Base-by-base conservation (phyloP, 2,113 vertebrate species). In the Nothocercus nigrocapillus region DNA sequence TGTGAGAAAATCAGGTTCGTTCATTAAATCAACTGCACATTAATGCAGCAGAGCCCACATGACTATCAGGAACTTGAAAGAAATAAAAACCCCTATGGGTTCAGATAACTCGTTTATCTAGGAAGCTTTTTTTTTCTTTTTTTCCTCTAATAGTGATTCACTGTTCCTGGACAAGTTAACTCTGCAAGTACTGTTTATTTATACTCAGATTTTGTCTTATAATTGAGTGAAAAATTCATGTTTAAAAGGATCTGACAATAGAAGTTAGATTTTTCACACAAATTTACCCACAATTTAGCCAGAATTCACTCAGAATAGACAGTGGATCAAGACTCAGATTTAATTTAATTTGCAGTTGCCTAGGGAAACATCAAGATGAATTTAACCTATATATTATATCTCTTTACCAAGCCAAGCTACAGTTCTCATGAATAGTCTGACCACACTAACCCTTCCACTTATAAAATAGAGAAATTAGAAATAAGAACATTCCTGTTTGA, bases 141-240 rank as follows among this genome's bases (percentile, higher is more conserved):
- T 32, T 61, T 45, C 61, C 44, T 81, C 18, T 54, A 75, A 42
- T 42, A 75, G 1, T 3, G 15, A 70, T 56, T 70, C 2, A 11
- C 64, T 76, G 9, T 76, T 42, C 56, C 67, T 79, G 18, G 27
- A 51, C 16, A 63, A 87, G 32, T 8, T 54, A 47, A 47, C 10
- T 69, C 80, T 81, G 62, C 17, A 75, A 42, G 11, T 21, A 32
- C 25, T 56, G 21, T 21, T 66, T 49, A 21, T 30, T 45, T 40
- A 13, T 8, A 3, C 8, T 30, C 2, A 0, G 0, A 16, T 5
- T 18, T 58, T 54, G 58, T 44, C 11, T 76, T 66, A 40, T 15
- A 63, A 61, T 14, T 15, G 15, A 61, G 44, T n/a, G 32, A 78
- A 72, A 78, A 51, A 18, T 11, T 64, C 9, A 51, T 27, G 5